These are phyloP conservation scores for Abramis brama DNA, from an alignment of 2,113 vertebrate genomes.

Conservation along the genomic window DNA sequence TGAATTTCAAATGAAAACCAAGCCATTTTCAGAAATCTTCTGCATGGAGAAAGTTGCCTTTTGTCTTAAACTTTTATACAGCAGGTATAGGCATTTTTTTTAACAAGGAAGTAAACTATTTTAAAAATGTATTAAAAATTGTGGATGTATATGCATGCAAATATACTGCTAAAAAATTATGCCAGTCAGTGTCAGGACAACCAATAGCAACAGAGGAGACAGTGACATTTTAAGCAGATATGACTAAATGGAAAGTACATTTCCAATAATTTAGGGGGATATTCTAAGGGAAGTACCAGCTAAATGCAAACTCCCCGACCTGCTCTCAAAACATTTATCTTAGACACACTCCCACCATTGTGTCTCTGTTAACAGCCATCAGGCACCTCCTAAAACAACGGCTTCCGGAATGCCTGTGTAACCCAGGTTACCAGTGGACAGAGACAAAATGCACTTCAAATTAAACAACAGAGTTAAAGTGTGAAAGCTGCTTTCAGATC, in stretches of 20 bases:
- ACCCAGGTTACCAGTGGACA: too few species aligned
- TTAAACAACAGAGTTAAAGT: too few species aligned
- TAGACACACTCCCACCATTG: slow-evolving; percentile 61
- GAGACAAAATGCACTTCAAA: too few species aligned
- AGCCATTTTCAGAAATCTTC: neutral
- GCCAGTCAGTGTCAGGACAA: neutral
- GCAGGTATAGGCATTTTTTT: too few species aligned
- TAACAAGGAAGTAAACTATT: too few species aligned
- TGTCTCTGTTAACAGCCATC: slow-evolving; percentile 60
- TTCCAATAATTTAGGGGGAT: neutral
- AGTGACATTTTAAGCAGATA: neutral
- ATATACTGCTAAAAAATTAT: neutral
- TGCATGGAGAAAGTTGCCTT: neutral
- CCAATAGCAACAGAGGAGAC: neutral
- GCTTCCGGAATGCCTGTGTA: slow-evolving; percentile 49
- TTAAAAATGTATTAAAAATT: too few species aligned
- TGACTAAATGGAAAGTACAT: slow-evolving; percentile 10
- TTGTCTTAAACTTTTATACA: neutral
- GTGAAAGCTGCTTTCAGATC: too few species aligned
- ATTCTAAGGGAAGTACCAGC: neutral
- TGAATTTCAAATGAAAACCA: neutral
- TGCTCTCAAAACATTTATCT: slow-evolving; percentile 47
- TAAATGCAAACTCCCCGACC: neutral
- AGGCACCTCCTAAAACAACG: slow-evolving; percentile 64
- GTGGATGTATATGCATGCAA: neutral